These are phyloP conservation scores for Disparrhopalites patrizii DNA, from an alignment of 2,888 invertebrate species.

Conservation along the genomic window DNA sequence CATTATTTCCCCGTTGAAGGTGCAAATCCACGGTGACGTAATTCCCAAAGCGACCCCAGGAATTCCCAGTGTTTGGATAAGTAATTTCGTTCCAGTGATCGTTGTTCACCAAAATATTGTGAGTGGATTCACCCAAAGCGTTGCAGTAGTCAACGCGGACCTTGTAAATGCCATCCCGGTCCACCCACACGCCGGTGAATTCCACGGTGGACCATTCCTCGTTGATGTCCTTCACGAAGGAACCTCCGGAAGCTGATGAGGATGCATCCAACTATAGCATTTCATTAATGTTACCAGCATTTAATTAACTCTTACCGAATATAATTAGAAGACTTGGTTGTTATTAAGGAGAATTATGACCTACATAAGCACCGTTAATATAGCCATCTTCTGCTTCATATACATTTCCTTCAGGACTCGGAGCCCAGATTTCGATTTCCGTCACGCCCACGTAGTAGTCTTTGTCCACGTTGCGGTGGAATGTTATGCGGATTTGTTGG, in stretches of 20 bases:
- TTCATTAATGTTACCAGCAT: no score
- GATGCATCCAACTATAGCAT: no score
- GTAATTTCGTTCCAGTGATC: conserved; percentile 18
- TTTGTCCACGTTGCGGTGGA: conserved; percentile 32
- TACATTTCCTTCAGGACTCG: conserved; percentile 38
- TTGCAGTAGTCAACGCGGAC: conserved; percentile 35
- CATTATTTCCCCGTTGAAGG: conserved; percentile 41
- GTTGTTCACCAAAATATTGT: conserved; percentile 33
- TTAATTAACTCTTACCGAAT: no score
- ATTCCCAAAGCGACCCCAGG: conserved; percentile 33
- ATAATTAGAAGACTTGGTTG: no score
- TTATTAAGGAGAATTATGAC: no score
- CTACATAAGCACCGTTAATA: conserved; percentile 25
- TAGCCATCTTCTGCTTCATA: conserved; percentile 46
- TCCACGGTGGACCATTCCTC: conserved; percentile 32
- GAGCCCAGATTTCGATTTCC: conserved; percentile 45
- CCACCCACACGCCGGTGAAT: conserved; percentile 46
- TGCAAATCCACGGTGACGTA: conserved; percentile 15
- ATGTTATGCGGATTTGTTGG: conserved; percentile 36
- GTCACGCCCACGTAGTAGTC: conserved; percentile 40
- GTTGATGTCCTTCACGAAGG: conserved; percentile 35
- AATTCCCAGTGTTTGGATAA: conserved; percentile 25
- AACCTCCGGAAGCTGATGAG: conserved; percentile 35
- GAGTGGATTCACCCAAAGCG: conserved; percentile 3
- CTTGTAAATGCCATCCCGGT: conserved; percentile 30